Evolutionary conservation across 2,888 invertebrate species (phyloP).

Genomic region (Empis stercorea): DNA sequence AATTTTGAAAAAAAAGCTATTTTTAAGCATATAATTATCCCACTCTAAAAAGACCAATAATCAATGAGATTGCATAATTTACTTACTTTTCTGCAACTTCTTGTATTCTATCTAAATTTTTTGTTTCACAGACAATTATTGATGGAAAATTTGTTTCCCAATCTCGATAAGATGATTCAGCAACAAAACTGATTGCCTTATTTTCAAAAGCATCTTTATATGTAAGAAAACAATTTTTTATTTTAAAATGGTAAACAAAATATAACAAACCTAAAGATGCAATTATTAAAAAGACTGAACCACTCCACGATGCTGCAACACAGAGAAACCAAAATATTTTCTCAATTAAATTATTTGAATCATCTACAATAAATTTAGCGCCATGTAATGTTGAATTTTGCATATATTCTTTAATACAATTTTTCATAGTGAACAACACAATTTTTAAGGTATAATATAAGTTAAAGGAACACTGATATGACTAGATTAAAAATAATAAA

Average conservation of each 20-base stretch:
- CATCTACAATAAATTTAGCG: conserved; percentile 54
- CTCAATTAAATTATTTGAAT: conserved; percentile 42
- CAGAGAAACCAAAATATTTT: conserved; percentile 52
- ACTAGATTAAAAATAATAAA: too few relatives aligned
- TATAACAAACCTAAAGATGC: conserved; percentile 38
- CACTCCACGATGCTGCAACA: conserved; percentile 53
- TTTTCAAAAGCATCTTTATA: conserved; percentile 42
- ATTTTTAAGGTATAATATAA: too few relatives aligned
- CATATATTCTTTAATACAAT: conserved; percentile 45
- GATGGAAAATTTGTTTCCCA: conserved; percentile 64
- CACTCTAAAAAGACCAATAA: too few relatives aligned
- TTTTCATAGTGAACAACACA: too few relatives aligned
- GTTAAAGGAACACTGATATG: too few relatives aligned
- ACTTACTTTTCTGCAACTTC: conserved; percentile 50
- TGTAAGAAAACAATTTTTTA: too few relatives aligned
- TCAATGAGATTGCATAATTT: too few relatives aligned
- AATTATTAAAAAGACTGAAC: conserved; percentile 48
- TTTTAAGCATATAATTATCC: too few relatives aligned
- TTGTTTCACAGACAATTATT: conserved; percentile 55
- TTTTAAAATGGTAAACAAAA: not conserved
- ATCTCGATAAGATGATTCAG: conserved; percentile 57
- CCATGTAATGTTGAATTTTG: conserved; percentile 58
- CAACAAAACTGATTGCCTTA: conserved; percentile 63
- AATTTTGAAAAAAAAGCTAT: too few relatives aligned
- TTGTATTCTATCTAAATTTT: conserved; percentile 48